Evolutionary conservation across 92 coral and sea anemone species (phyloP).

Genomic region (Meandrina meandrites): DNA sequence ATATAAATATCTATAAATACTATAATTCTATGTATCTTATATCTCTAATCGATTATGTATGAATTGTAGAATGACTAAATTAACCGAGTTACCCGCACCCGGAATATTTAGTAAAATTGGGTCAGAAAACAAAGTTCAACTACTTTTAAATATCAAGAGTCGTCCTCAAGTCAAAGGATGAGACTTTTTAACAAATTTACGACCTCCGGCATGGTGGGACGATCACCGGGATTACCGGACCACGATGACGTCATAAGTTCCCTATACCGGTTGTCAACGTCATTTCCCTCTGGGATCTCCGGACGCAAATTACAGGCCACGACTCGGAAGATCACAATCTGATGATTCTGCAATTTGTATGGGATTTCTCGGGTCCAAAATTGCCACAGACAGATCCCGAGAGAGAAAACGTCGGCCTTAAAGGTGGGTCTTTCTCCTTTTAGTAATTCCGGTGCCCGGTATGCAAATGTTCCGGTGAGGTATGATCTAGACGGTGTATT

Average conservation of each 20-base stretch:
- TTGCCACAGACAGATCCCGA: slow-evolving; percentile 92
- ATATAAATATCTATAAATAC: neutral
- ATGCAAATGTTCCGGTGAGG: slow-evolving; percentile 94
- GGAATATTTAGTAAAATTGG: neutral
- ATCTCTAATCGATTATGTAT: neutral
- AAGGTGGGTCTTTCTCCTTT: slow-evolving; percentile 86
- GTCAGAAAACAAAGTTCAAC: neutral
- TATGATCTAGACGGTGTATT: slow-evolving; percentile 91
- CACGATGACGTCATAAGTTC: slow-evolving; percentile 92
- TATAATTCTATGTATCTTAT: neutral
- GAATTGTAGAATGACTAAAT: neutral
- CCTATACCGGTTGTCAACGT: slow-evolving; percentile 82
- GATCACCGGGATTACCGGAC: slow-evolving; percentile 71
- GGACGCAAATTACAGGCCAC: slow-evolving; percentile 90
- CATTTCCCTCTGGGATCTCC: slow-evolving; percentile 70
- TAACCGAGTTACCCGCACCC: slow-evolving; percentile 26
- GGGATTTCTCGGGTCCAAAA: slow-evolving; percentile 90
- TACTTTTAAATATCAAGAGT: neutral
- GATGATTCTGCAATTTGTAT: slow-evolving; percentile 84
- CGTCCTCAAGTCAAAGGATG: neutral
- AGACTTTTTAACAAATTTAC: slow-evolving; percentile 25
- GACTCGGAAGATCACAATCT: slow-evolving; percentile 90
- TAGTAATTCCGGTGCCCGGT: slow-evolving; percentile 96
- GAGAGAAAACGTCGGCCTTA: slow-evolving; percentile 91
- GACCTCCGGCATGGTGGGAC: slow-evolving; percentile 70